These are phyloP conservation scores for Perodicticus potto DNA, from an alignment of 2,797 vertebrate genomes.

Conservation along the genomic window DNA sequence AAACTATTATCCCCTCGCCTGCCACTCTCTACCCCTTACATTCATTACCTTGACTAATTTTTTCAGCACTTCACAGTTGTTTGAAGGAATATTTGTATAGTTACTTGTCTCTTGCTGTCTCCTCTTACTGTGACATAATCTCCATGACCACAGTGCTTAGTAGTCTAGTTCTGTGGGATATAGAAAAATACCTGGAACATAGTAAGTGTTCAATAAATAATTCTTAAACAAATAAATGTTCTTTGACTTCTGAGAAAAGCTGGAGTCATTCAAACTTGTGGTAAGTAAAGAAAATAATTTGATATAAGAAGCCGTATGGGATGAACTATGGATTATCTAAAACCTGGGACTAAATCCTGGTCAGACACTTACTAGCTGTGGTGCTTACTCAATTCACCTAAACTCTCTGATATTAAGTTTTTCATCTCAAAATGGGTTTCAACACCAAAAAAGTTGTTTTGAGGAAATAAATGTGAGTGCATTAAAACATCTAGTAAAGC, in stretches of 20 bases:
- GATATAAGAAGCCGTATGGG: neutral
- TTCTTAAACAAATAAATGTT: neutral
- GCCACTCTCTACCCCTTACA: neutral
- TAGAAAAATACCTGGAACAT: neutral
- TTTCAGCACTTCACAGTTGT: neutral
- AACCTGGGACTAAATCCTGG: neutral
- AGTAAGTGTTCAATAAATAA: neutral
- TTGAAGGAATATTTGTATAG: neutral
- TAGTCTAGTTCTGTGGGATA: neutral
- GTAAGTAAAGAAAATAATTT: neutral
- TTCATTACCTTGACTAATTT: neutral
- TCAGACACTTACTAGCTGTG: neutral
- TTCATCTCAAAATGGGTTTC: constrained; percentile 9
- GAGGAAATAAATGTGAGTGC: neutral
- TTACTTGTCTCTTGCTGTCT: neutral
- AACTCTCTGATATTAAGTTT: neutral
- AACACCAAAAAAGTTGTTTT: neutral
- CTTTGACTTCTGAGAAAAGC: neutral
- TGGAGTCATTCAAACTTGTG: neutral
- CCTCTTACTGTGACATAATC: neutral
- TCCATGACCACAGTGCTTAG: neutral
- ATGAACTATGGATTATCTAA: neutral
- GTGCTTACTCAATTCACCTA: neutral
- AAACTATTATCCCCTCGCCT: neutral
- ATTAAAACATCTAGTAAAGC: neutral